phyloP scores from a whole-genome alignment of 2,888 invertebrate species.

The Drymonia ruficornis region DNA sequence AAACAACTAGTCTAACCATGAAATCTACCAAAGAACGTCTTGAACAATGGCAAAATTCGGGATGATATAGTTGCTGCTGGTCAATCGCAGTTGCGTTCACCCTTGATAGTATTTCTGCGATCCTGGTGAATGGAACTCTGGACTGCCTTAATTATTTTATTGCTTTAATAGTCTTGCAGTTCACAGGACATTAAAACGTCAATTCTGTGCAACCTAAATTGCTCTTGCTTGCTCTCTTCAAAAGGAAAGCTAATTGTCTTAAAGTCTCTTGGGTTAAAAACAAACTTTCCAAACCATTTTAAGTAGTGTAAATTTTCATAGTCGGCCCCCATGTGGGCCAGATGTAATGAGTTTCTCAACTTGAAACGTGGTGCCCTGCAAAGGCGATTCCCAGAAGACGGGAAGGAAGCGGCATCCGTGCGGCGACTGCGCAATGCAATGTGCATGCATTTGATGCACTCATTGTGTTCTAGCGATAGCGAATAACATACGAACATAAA shows the following conservation, averaged over 20 bases:
- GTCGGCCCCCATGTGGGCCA: not conserved
- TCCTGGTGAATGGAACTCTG: no score
- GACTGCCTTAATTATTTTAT: no score
- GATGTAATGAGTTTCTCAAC: slow-evolving; percentile 34
- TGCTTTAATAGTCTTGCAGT: no score
- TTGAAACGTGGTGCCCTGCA: slow-evolving; percentile 21
- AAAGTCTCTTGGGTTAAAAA: not conserved
- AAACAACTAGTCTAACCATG: no score
- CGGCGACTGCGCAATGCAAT: slow-evolving; percentile 54
- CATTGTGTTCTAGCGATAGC: slow-evolving; percentile 13
- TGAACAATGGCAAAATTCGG: no score
- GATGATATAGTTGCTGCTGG: no score
- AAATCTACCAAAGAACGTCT: no score
- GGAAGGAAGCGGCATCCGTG: slow-evolving; percentile 74
- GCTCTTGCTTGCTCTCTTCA: not conserved
- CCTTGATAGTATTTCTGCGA: no score
- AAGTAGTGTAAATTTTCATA: not conserved
- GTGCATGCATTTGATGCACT: slow-evolving; percentile 26
- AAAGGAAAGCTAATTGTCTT: not conserved
- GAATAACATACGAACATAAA: not conserved
- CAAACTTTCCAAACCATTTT: not conserved
- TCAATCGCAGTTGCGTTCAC: no score
- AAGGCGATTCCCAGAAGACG: slow-evolving; percentile 62
- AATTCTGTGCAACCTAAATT: no score
- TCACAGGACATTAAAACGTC: no score